A percentile compares a stretch with the other conserved stretches of the same genome.
Conservation (phyloP, 2,888 invertebrate species). For the Ischnura elegans region DNA sequence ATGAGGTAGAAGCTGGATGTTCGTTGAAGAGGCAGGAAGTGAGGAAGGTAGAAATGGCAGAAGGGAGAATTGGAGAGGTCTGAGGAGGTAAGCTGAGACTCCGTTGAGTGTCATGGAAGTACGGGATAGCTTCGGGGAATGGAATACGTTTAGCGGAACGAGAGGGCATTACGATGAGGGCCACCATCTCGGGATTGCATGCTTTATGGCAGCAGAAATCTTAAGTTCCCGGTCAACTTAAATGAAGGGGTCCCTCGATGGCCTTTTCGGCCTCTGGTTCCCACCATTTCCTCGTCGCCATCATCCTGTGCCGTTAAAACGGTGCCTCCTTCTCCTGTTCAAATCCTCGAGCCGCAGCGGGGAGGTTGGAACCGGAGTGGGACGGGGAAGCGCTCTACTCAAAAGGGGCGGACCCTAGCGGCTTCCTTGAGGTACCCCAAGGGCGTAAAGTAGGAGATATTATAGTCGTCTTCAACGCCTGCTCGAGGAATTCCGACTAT, state of each 20-base stretch:
- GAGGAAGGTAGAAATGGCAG: neutral
- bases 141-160: constrained; percentile 1
- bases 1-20: too few species aligned
- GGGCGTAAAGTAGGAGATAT: neutral
- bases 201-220: neutral
- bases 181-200: constrained; percentile 22
- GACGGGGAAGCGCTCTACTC: neutral
- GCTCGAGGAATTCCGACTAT: neutral
- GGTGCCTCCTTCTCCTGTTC: too few species aligned
- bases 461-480: neutral
- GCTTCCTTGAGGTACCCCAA: neutral
- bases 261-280: neutral
- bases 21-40: neutral
- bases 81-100: neutral
- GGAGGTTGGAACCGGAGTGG: neutral
- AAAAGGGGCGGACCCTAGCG: neutral
- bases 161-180: neutral
- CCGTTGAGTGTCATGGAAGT: too few species aligned
- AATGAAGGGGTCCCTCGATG: constrained; percentile 15
- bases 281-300: neutral
- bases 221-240: constrained; percentile 31
- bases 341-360: neutral
- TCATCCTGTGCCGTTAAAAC: neutral
- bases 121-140: neutral
- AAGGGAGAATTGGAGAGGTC: too few species aligned